Evolutionary conservation across 2,113 vertebrate genomes (phyloP).

Genomic region (Spea bombifrons): DNA sequence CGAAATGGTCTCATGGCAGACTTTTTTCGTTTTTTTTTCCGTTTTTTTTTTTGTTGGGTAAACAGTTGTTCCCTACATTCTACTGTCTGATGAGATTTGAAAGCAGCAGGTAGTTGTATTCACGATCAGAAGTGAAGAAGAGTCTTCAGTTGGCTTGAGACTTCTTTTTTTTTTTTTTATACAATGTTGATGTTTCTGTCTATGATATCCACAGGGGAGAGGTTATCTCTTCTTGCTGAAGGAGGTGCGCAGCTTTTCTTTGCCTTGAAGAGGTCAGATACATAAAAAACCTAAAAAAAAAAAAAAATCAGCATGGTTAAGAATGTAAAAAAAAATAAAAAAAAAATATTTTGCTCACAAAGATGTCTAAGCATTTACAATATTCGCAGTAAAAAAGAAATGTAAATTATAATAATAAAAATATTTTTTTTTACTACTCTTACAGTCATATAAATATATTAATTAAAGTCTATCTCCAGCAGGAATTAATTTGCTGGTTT

Average conservation of each 20-base stretch:
- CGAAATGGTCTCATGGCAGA: slow-evolving; percentile 71
- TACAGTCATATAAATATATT: too few relatives aligned
- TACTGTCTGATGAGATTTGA: slow-evolving; percentile 96
- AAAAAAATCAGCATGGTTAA: slow-evolving; percentile 31
- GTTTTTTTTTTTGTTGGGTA: slow-evolving; percentile 59
- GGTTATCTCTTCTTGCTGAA: slow-evolving; percentile 89
- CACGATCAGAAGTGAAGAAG: slow-evolving; percentile 72
- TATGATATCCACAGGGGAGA: slow-evolving; percentile 90
- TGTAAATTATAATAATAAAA: too few relatives aligned
- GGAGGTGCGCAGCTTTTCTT: slow-evolving; percentile 74
- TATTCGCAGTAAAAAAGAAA: too few relatives aligned
- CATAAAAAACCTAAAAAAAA: slow-evolving; percentile 83
- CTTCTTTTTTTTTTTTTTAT: slow-evolving; percentile 54
- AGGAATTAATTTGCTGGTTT: too few relatives aligned
- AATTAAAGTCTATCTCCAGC: too few relatives aligned
- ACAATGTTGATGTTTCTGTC: slow-evolving; percentile 96
- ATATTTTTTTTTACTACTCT: too few relatives aligned
- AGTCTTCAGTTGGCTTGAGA: slow-evolving; percentile 48
- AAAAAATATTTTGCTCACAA: too few relatives aligned
- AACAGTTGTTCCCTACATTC: slow-evolving; percentile 95
- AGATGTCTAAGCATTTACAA: too few relatives aligned
- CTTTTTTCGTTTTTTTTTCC: slow-evolving; percentile 52
- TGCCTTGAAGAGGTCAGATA: slow-evolving; percentile 93
- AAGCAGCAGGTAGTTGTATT: slow-evolving; percentile 77
- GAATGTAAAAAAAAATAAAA: background rate